A percentile compares a stretch with the other conserved stretches of the same genome.
Conservation (phyloP, 2,113 vertebrate species). For the Cercopithecus mona region DNA sequence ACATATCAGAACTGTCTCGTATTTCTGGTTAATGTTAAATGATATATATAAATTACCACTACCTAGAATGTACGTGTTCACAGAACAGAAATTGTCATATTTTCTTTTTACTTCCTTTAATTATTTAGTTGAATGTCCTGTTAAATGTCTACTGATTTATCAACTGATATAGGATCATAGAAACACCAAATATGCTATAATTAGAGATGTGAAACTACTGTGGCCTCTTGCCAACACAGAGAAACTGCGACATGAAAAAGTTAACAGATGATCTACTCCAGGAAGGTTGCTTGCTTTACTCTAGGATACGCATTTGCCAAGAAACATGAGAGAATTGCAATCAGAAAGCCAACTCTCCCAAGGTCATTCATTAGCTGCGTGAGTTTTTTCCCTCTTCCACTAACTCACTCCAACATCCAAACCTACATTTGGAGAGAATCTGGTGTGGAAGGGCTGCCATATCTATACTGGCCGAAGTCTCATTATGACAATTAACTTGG, state of each 20-base stretch:
- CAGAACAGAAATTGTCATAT: not conserved
- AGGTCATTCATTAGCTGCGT: conserved; percentile 20
- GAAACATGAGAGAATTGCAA: not conserved
- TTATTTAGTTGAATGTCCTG: not conserved
- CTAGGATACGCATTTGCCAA: not conserved
- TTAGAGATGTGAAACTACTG: not conserved
- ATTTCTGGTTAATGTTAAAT: not conserved
- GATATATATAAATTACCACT: not conserved
- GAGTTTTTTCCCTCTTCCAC: not conserved
- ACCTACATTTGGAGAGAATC: conserved; percentile 25
- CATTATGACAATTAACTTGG: not conserved
- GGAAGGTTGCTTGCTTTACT: not conserved
- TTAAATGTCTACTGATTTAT: not conserved
- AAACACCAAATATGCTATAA: not conserved
- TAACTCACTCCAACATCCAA: not conserved
- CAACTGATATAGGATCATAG: not conserved
- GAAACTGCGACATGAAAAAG: not conserved
- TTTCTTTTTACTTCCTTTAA: not conserved
- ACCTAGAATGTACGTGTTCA: not conserved
- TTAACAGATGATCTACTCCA: not conserved
- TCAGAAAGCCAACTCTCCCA: not conserved
- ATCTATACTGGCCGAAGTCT: not conserved
- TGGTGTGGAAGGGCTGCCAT: not conserved
- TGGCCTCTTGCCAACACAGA: not conserved
- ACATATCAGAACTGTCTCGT: not conserved